These are phyloP conservation scores for Cyrtonyx montezumae DNA, from an alignment of 2,113 vertebrate genomes.

Conservation along the genomic window DNA sequence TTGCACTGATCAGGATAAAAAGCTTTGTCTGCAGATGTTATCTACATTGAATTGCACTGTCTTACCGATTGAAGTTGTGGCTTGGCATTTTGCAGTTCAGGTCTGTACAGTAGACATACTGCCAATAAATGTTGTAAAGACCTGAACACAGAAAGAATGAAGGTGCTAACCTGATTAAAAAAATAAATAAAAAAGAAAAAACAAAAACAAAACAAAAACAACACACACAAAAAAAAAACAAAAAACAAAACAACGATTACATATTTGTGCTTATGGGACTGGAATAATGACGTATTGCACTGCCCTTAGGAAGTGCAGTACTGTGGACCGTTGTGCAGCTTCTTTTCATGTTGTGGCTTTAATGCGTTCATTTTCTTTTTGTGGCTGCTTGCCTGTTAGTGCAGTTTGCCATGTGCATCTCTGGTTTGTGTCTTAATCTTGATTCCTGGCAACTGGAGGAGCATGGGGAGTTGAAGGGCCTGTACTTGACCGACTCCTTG, in stretches of 20 bases:
- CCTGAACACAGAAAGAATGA: not conserved
- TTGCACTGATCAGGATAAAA: not conserved
- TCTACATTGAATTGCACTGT: not conserved
- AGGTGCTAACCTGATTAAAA: not conserved
- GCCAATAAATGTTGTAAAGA: not conserved
- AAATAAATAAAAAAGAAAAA: too few relatives aligned
- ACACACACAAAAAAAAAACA: too few relatives aligned
- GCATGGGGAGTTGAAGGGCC: slow-evolving; percentile 49
- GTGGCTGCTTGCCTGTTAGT: not conserved
- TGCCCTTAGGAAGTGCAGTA: not conserved
- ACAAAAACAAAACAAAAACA: too few relatives aligned
- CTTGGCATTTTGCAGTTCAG: not conserved
- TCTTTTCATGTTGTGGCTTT: not conserved
- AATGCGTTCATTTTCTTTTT: not conserved
- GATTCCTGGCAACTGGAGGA: slow-evolving; percentile 46
- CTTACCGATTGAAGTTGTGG: fast-evolving
- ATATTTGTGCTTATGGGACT: too few relatives aligned
- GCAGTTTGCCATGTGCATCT: not conserved
- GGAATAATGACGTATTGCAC: fast-evolving
- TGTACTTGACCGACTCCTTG: slow-evolving; percentile 70
- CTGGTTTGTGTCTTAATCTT: slow-evolving; percentile 44
- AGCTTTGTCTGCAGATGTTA: not conserved
- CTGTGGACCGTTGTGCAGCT: not conserved
- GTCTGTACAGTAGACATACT: not conserved
- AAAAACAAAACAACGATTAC: too few relatives aligned